phyloP scores from a whole-genome alignment of 2,888 invertebrate species.

The Pardosa pseudoannulata region DNA sequence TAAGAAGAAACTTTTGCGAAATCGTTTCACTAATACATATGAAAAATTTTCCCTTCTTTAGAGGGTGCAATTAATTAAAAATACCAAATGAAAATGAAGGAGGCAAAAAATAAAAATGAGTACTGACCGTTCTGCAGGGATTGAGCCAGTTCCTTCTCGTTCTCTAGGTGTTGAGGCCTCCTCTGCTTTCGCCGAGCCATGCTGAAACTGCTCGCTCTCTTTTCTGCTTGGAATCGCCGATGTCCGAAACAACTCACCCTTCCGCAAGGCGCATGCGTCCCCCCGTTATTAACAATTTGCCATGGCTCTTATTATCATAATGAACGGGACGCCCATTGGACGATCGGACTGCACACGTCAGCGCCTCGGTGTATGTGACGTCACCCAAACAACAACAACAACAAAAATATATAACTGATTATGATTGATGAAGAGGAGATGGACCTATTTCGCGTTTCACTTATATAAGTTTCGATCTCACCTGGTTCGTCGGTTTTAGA shows the following conservation, averaged over 20 bases:
- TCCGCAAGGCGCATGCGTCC: slow-evolving; percentile 53
- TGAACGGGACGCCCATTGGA: slow-evolving; percentile 55
- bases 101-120: background rate
- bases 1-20: too few species aligned
- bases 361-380: slow-evolving; percentile 46
- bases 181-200: slow-evolving; percentile 66
- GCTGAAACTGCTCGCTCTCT: slow-evolving; percentile 15
- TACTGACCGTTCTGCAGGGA: slow-evolving; percentile 61
- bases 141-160: slow-evolving; percentile 43
- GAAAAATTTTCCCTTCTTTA: too few species aligned
- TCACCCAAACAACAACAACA: slow-evolving; percentile 17
- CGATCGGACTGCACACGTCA: slow-evolving; percentile 46
- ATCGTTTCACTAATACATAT: too few species aligned
- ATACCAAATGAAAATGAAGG: too few species aligned
- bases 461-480: background rate
- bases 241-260: slow-evolving; percentile 48
- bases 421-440: background rate
- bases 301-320: slow-evolving; percentile 62
- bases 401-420: background rate
- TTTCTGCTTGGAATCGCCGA: background rate
- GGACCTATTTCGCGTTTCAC: too few species aligned
- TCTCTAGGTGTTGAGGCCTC: slow-evolving; percentile 50
- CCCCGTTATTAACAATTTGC: slow-evolving; percentile 61
- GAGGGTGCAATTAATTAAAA: too few species aligned
- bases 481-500: too few species aligned